Percentiles rank a stretch among this genome's conserved stretches.
phyloP scores from a whole-genome alignment of 2,113 vertebrate species.

The Benthochromis sp. region DNA sequence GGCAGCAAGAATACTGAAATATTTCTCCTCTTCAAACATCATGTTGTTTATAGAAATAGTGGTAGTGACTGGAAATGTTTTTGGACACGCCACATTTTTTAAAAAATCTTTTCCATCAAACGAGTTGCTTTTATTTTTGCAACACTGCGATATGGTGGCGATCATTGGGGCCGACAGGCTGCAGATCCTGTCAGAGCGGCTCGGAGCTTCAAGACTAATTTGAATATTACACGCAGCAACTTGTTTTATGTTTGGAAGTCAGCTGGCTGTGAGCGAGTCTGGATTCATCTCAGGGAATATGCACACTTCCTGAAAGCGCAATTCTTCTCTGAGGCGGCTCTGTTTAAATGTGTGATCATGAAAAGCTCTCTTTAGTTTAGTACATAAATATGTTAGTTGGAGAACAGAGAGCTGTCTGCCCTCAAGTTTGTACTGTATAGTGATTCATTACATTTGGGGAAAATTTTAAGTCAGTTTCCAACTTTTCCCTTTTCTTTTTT shows the following conservation, averaged over 20 bases:
- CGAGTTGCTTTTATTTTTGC: neutral
- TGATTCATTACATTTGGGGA: neutral
- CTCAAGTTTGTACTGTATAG: neutral
- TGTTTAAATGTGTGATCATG: neutral
- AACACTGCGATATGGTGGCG: neutral
- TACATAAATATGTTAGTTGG: neutral
- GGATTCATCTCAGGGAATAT: neutral
- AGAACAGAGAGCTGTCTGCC: neutral
- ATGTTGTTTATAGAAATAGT: neutral
- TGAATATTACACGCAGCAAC: constrained; percentile 16
- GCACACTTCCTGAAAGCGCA: neutral
- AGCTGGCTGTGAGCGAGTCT: neutral
- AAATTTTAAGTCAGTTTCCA: neutral
- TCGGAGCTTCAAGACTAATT: neutral
- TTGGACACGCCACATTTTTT: neutral
- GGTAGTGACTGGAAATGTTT: neutral
- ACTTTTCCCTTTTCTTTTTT: neutral
- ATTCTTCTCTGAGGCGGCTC: neutral
- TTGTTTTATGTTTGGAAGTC: constrained; percentile 10
- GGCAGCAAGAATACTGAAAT: constrained; percentile 15
- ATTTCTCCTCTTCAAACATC: neutral
- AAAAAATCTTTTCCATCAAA: neutral
- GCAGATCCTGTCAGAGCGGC: constrained; percentile 12
- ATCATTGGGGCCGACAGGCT: constrained; percentile 2
- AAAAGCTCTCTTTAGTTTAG: neutral